Conservation (phyloP, 1,140 invertebrate genomes). For the Drosophila grimshawi region DNA sequence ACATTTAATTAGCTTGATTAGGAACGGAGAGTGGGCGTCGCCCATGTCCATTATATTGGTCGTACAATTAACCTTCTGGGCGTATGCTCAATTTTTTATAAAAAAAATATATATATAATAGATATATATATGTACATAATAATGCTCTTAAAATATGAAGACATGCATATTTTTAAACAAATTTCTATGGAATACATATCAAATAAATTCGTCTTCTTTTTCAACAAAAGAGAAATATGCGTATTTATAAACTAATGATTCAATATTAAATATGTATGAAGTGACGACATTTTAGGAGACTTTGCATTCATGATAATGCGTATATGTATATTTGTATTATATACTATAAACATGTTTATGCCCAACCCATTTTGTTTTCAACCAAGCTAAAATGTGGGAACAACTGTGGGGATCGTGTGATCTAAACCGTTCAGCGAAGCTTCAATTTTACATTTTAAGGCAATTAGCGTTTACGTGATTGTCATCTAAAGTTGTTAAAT, state of each 20-base stretch:
- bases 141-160: too few species aligned
- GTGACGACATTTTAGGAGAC: background rate
- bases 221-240: background rate
- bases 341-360: background rate
- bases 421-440: constrained; percentile 11
- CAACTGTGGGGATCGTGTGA: constrained; percentile 2
- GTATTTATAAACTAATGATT: constrained; percentile 8
- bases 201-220: background rate
- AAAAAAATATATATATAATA: background rate
- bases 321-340: constrained; percentile 1
- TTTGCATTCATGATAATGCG: background rate
- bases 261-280: background rate
- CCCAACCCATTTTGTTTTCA: constrained; percentile 2
- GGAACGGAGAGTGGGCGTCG: constrained; percentile 2
- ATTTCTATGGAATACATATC: background rate
- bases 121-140: too few species aligned
- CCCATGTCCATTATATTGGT: background rate
- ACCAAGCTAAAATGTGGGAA: constrained; percentile 9
- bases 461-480: constrained; percentile 46
- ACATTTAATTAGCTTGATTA: constrained; percentile 55
- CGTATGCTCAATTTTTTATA: background rate
- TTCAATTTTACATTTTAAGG: constrained; percentile 38
- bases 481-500: constrained; percentile 13
- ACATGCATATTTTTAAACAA: background rate
- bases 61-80: constrained; percentile 11